These are phyloP conservation scores for Syngnathus typhle DNA, from an alignment of 2,113 vertebrate genomes.

Conservation along the genomic window DNA sequence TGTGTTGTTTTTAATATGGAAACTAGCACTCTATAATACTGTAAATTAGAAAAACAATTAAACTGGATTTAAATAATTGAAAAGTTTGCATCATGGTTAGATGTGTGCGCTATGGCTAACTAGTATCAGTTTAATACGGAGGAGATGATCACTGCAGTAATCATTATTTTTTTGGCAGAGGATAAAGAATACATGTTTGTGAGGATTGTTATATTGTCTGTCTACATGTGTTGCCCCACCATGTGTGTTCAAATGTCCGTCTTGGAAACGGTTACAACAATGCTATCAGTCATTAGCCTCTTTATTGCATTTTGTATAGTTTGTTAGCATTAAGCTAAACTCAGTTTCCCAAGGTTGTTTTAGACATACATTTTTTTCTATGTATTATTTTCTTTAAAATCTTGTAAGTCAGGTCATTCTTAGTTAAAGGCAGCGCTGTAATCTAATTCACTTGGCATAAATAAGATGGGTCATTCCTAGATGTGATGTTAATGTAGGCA, in stretches of 20 bases:
- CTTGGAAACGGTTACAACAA: not conserved
- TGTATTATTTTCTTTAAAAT: not conserved
- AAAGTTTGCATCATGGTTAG: no score
- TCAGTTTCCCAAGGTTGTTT: not conserved
- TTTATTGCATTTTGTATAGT: not conserved
- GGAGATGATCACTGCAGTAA: not conserved
- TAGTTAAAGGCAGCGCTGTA: not conserved
- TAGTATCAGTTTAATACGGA: not conserved
- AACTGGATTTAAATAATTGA: no score
- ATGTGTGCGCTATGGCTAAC: no score
- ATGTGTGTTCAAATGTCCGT: no score
- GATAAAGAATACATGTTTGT: not conserved
- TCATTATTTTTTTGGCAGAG: not conserved
- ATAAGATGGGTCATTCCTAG: conserved; percentile 7
- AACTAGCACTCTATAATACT: no score
- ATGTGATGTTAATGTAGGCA: conserved; percentile 10
- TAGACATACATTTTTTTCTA: not conserved
- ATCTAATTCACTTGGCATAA: not conserved
- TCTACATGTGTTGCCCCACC: not conserved
- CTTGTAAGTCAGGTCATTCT: not conserved
- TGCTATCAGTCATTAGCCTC: not conserved
- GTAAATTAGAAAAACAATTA: no score
- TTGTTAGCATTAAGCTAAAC: not conserved
- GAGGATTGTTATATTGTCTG: not conserved
- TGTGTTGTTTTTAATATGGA: no score